Evolutionary conservation across 1,140 invertebrate genomes (phyloP).

Genomic region (Drosophila ironensis): DNA sequence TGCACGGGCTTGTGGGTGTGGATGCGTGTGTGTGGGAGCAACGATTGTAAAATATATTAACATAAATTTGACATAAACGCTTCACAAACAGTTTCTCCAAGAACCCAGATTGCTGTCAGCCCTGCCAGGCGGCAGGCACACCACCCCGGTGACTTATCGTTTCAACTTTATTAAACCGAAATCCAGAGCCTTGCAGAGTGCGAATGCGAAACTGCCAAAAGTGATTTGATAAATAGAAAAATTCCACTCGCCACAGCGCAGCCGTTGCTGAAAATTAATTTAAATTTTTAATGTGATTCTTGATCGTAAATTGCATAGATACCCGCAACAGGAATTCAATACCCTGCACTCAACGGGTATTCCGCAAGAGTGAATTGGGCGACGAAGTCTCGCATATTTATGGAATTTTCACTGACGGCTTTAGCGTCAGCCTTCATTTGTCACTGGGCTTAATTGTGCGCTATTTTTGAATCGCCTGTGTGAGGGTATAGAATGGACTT

Average conservation of each 20-base stretch:
- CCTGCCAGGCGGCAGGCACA: too few relatives aligned
- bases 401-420: neutral
- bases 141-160: constrained; percentile 52
- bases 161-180: constrained; percentile 74
- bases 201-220: constrained; percentile 50
- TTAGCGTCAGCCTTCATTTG: neutral
- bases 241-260: constrained; percentile 27
- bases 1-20: too few relatives aligned
- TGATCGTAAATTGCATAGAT: constrained; percentile 57
- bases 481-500: constrained; percentile 4
- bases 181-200: constrained; percentile 22
- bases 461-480: neutral
- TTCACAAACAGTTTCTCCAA: constrained; percentile 64
- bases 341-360: constrained; percentile 9
- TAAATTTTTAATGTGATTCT: constrained; percentile 67
- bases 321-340: constrained; percentile 13
- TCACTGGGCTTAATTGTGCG: neutral
- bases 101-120: constrained; percentile 43
- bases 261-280: constrained; percentile 65
- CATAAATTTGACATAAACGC: constrained; percentile 82
- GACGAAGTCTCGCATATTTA: neutral
- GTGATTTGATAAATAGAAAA: constrained; percentile 43
- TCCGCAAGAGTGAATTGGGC: neutral
- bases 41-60: constrained; percentile 80
- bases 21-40: constrained; percentile 12